Percentiles rank a stretch among this genome's conserved stretches.
Conservation (phyloP, 1,140 invertebrate species). For the Drosophila littoralis region DNA sequence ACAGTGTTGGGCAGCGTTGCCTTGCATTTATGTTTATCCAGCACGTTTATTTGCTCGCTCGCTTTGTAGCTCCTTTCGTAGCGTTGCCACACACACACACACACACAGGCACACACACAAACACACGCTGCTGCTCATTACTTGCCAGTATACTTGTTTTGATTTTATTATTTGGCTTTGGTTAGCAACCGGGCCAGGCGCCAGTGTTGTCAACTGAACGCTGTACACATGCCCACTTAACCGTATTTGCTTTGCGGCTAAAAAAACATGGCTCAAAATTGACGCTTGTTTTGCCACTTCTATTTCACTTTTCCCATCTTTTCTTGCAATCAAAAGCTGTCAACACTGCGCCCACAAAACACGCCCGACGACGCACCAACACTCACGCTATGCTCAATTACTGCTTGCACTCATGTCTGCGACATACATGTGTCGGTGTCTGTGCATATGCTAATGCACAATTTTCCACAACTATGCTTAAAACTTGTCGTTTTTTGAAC, state of each 20-base stretch:
- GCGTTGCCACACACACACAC: constrained; percentile 14
- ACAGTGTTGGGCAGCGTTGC: constrained; percentile 27
- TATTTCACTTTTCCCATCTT: not conserved
- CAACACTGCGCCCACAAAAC: constrained; percentile 25
- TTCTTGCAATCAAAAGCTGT: constrained; percentile 17
- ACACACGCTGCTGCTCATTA: constrained; percentile 17
- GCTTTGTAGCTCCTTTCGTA: constrained; percentile 23
- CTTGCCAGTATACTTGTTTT: constrained; percentile 41
- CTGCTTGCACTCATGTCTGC: not conserved
- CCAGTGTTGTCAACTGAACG: constrained; percentile 2
- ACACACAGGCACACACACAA: not conserved
- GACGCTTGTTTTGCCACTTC: not conserved
- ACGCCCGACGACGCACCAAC: constrained; percentile 15
- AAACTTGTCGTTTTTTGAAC: constrained; percentile 12
- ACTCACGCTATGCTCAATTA: constrained; percentile 14
- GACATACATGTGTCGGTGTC: not conserved
- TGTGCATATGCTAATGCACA: not conserved
- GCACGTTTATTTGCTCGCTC: constrained; percentile 29
- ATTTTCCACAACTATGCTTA: constrained; percentile 10
- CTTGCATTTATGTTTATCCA: constrained; percentile 34
- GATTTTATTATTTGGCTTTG: constrained; percentile 41
- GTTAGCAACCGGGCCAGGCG: not conserved
- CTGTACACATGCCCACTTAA: not conserved
- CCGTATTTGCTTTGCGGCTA: not conserved
- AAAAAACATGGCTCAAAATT: not conserved